Evolutionary conservation across 2,113 vertebrate species (phyloP).

Genomic region (Thryonomys swinderianus): DNA sequence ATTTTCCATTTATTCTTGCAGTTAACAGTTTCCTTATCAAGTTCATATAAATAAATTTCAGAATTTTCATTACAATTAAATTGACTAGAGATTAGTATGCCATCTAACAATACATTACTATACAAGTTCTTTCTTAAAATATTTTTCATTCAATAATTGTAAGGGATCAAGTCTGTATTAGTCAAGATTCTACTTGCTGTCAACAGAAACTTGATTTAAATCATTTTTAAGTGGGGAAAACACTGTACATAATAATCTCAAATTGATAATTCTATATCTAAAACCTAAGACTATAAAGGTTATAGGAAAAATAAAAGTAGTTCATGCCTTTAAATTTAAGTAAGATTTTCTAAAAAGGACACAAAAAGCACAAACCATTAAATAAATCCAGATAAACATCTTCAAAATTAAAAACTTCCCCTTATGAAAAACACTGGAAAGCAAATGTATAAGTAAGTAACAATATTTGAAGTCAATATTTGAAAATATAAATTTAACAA

Average conservation of each 20-base stretch:
- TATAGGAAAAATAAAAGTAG: not conserved
- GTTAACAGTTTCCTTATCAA: slow-evolving; percentile 45
- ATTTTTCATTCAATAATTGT: slow-evolving; percentile 25
- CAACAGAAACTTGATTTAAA: slow-evolving; percentile 38
- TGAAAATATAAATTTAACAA: slow-evolving; percentile 31
- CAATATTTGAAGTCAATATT: slow-evolving; percentile 31
- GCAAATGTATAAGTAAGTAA: slow-evolving; percentile 44
- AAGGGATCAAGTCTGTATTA: not conserved
- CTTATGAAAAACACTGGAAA: slow-evolving; percentile 41
- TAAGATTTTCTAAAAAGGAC: not conserved
- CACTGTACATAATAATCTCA: not conserved
- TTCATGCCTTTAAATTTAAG: not conserved
- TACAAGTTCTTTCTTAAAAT: slow-evolving; percentile 50
- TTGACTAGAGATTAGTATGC: not conserved
- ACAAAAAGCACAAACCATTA: not conserved
- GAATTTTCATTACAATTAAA: slow-evolving; percentile 41
- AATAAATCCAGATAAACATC: slow-evolving; percentile 25
- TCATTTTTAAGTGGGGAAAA: not conserved
- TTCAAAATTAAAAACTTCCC: slow-evolving; percentile 55
- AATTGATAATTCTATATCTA: not conserved
- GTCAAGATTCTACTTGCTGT: not conserved
- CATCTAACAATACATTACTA: slow-evolving; percentile 36
- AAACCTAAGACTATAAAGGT: slow-evolving; percentile 36
- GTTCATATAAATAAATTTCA: slow-evolving; percentile 50
- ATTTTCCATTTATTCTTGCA: slow-evolving; percentile 16